Conservation (phyloP, 1,140 invertebrate species). For the Anoplophora glabripennis region DNA sequence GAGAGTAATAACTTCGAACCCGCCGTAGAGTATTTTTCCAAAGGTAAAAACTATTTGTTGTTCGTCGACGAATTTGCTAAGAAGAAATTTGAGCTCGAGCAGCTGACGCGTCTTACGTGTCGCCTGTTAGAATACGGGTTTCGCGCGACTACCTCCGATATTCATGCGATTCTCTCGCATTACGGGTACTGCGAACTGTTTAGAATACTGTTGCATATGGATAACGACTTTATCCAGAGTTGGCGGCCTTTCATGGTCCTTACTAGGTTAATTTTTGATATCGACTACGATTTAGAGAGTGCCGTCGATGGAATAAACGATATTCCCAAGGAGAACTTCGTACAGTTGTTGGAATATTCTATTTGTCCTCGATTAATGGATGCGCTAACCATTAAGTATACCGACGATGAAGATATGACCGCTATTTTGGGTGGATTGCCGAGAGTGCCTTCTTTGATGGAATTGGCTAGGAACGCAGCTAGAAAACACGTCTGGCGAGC, state of each 20-base stretch:
- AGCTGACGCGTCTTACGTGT: conserved; percentile 14
- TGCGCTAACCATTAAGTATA: not conserved
- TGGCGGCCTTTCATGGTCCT: not conserved
- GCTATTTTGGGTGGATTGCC: not conserved
- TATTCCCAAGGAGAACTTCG: not conserved
- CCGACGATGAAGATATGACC: not conserved
- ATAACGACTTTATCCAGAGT: not conserved
- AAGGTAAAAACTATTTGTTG: conserved; percentile 5
- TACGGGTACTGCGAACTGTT: conserved; percentile 20
- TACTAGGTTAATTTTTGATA: not conserved
- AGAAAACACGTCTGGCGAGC: conserved; percentile 11
- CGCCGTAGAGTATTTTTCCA: conserved; percentile 10
- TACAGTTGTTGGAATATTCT: too few relatives aligned
- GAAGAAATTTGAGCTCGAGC: not conserved
- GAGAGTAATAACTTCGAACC: conserved; percentile 6
- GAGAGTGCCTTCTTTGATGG: conserved; percentile 11
- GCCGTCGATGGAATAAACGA: not conserved
- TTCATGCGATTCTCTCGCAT: conserved; percentile 4
- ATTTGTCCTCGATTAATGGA: conserved; percentile 1
- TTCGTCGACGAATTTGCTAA: not conserved
- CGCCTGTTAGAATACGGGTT: conserved; percentile 14
- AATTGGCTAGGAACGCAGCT: conserved; percentile 12
- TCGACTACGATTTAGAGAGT: not conserved
- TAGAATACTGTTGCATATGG: conserved; percentile 7
- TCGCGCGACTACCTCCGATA: not conserved